Conservation (phyloP, 2,888 invertebrate genomes). For the Onthophagus sagittarius region DNA sequence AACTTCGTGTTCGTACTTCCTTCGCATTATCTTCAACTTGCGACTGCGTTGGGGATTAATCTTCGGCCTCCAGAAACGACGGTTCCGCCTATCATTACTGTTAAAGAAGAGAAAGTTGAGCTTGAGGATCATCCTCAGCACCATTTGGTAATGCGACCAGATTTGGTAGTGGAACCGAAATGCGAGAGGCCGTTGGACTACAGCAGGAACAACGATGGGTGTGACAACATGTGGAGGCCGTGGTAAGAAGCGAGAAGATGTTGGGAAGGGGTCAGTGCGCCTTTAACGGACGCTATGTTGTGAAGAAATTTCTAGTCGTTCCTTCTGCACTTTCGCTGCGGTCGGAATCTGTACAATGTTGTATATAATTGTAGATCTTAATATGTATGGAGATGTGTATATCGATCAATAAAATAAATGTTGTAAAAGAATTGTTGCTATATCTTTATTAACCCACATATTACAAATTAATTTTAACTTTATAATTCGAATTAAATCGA, state of each 20-base stretch:
- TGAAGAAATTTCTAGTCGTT: conserved; percentile 10
- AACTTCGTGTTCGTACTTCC: conserved; percentile 60
- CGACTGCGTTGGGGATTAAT: conserved; percentile 51
- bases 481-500: background rate
- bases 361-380: conserved; percentile 1
- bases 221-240: conserved; percentile 53
- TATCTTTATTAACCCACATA: background rate
- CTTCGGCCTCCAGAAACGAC: conserved; percentile 37
- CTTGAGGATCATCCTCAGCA: conserved; percentile 19
- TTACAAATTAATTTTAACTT: too few species aligned
- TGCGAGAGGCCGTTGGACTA: conserved; percentile 52
- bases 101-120: conserved; percentile 26
- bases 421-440: background rate
- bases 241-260: conserved; percentile 47
- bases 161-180: conserved; percentile 21
- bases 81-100: conserved; percentile 12
- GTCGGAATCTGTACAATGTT: conserved; percentile 1
- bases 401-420: conserved; percentile 2
- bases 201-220: conserved; percentile 48
- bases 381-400: conserved; percentile 2
- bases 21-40: conserved; percentile 59
- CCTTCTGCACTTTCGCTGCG: background rate
- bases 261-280: background rate
- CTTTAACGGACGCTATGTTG: background rate
- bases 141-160: conserved; percentile 23